phyloP scores from a whole-genome alignment of 2,888 invertebrate species.

The Fragum sueziense region DNA sequence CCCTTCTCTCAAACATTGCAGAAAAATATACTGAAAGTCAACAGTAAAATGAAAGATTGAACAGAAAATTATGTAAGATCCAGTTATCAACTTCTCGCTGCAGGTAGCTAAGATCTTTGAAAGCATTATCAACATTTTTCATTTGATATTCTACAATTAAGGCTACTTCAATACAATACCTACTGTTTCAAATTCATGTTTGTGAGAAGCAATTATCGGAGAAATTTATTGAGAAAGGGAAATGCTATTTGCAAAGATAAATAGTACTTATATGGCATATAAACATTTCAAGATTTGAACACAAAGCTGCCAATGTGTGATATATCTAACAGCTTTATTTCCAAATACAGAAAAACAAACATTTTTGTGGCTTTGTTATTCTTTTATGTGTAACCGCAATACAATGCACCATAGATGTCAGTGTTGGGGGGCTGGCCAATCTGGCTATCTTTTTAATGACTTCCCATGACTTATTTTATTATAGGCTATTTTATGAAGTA shows the following conservation, averaged over 20 bases:
- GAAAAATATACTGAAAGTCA: no score
- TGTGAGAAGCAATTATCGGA: no score
- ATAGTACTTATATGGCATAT: neutral
- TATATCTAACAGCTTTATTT: constrained; percentile 16
- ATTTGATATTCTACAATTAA: no score
- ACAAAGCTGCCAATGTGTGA: constrained; percentile 12
- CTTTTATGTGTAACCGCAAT: neutral
- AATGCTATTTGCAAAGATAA: neutral
- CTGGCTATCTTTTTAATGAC: neutral
- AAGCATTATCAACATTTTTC: no score
- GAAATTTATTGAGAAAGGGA: neutral
- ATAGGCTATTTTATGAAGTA: neutral
- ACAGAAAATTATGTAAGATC: no score
- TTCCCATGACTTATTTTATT: constrained; percentile 3
- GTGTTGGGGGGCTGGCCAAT: no score
- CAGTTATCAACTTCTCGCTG: no score
- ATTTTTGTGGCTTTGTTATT: constrained; percentile 19
- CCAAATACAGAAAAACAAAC: constrained; percentile 19
- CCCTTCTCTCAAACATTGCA: neutral
- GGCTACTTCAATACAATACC: no score
- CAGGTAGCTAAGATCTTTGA: no score
- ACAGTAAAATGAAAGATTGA: no score
- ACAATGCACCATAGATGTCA: neutral
- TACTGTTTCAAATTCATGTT: no score
- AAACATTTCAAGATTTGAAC: constrained; percentile 10